Evolutionary conservation across 2,888 invertebrate genomes (phyloP), one percentile per base, ranked within the genome.

Genomic region (Eremobia ochroleuca): DNA sequence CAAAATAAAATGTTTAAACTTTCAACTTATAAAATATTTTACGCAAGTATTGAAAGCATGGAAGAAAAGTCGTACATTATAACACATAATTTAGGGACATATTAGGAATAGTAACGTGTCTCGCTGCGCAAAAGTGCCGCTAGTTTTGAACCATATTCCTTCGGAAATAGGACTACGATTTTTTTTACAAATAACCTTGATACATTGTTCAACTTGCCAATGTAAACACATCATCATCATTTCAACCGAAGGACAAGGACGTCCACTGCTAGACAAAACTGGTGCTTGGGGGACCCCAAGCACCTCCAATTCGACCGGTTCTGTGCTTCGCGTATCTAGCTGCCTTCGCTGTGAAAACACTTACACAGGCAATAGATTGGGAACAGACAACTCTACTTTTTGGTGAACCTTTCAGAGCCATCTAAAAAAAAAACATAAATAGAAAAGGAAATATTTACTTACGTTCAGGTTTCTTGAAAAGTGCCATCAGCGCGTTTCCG

Each of bases 401-500:
- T 18, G 18, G 8, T 43, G 13, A 46, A 68, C 21, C 43, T 69
- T 43, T 34, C 25, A 4, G 6, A 70, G 4, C 11, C 28, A 49
- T 25, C 4, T 25, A 49, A 37, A 71, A 18, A 1, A 34, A 28
- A 28, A 8, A 31, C 6, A 31, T 5, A 28, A n/a, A 49, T 13
- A 21, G 4, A 15, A 46, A 25, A 28, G 4, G 0, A 11, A 18
- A 0, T 18, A 15, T 31, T 21, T 25, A 84, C 96, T 95, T 94
- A 98, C 98, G 96, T 81, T 97, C 94, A 81, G 98, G 97, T 73
- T 97, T 97, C 83, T 97, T 97, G 74, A 98, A 98, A 0, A 97
- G 82, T 0, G 97, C 97, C 78, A 98, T 94, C 25, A 98, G 95
- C 0, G 98, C 98, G 89, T 98, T 98, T 76, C 98, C 98, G 66